Base-by-base conservation (phyloP, 2,888 invertebrate species). In the Lasioglossum villosulum region DNA sequence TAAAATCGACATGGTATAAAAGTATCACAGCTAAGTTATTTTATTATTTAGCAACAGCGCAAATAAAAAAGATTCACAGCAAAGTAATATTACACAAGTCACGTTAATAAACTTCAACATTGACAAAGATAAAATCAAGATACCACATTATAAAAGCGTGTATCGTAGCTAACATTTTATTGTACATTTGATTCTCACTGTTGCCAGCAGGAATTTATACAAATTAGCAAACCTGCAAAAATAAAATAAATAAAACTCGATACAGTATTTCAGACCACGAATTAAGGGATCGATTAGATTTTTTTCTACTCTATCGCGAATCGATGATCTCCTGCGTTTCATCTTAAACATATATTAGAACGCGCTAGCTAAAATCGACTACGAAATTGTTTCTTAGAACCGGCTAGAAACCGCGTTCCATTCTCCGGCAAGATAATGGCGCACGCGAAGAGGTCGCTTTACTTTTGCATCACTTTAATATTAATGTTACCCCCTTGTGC, bases 391-490 rank as follows among this genome's bases (percentile, higher is more conserved):
- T 79, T 79, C 83, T 27, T 4, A 19, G 72, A 75, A 78, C 77
- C 12, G n/a, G 27, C 63, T 14, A 14, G 73, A 76, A 75, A 66
- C 48, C 16, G 34, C 2, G 48, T 68, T 70, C 42, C 19, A 75
- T 75, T 82, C 73, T 70, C 34, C 14, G 5, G 66, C n/a, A 37
- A 45, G 72, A 73, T 81, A 77, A 80, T 74, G 74, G 71, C 59
- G 75, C 82, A 71, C 82, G 81, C 74, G 74, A 76, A 83, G 78
- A 73, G 73, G 45, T 70, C 87, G 82, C 83, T 89, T 87, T 84
- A 86, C 80, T 89, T 90, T 89, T 86, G 83, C 89, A 88, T 90
- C 88, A 90, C 90, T 92, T 93, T 93, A 92, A 94, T 94, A 94
- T 94, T 93, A 93, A 94, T 93, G 93, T 90, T 89, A 88, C 80